Conservation (phyloP, 1,140 invertebrate genomes). For the Tachypleus tridentatus region DNA sequence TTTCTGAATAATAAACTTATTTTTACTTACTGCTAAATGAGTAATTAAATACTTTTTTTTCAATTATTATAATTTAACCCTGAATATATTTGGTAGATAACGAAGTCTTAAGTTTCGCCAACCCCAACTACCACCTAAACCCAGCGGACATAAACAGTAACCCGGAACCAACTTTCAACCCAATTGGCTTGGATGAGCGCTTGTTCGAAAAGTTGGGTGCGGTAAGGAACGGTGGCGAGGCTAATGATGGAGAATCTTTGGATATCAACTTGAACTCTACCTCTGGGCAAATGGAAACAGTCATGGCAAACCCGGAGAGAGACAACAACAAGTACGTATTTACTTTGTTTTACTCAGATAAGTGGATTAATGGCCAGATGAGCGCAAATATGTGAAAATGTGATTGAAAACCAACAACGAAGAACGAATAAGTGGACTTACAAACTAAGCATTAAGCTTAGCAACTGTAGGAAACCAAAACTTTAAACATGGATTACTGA, state of each 20-base stretch:
- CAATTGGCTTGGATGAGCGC: conserved; percentile 17
- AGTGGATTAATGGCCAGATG: background rate
- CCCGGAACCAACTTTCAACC: conserved; percentile 11
- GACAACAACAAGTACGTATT: conserved; percentile 19
- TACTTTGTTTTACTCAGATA: background rate
- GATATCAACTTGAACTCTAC: conserved; percentile 49
- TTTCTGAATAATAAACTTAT: too few species aligned
- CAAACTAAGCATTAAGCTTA: too few species aligned
- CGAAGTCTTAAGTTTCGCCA: conserved; percentile 71
- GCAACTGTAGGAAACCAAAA: too few species aligned
- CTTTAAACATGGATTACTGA: too few species aligned
- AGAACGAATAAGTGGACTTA: too few species aligned
- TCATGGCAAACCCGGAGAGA: conserved; percentile 8
- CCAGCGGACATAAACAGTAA: conserved; percentile 37
- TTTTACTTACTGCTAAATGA: too few species aligned
- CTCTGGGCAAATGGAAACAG: conserved; percentile 27
- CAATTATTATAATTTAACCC: too few species aligned
- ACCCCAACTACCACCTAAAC: conserved; percentile 71
- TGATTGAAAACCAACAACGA: too few species aligned
- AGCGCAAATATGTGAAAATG: too few species aligned
- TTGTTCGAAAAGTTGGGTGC: conserved; percentile 50
- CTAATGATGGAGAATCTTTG: conserved; percentile 49
- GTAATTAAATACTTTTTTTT: too few species aligned
- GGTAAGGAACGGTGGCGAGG: conserved; percentile 34
- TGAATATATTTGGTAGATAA: conserved; percentile 54